Percentiles rank a stretch among this genome's conserved stretches.
Evolutionary conservation across 2,888 invertebrate genomes (phyloP).

Genomic region (Tachystola acroxantha): DNA sequence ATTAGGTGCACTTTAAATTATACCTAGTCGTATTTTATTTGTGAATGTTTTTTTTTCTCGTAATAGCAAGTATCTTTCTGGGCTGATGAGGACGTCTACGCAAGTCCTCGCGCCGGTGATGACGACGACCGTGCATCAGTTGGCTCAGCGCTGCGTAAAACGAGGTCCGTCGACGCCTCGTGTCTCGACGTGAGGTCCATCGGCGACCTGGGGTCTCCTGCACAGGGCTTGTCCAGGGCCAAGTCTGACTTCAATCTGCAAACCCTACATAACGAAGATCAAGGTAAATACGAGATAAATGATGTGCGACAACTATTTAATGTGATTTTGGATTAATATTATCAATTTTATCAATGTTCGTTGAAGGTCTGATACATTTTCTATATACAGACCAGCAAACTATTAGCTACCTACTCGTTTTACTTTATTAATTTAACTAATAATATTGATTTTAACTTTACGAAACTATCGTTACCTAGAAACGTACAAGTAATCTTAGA

Average conservation of each 20-base stretch:
- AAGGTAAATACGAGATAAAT: conserved; percentile 79
- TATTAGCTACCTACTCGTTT: too few species aligned
- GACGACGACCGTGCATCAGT: conserved; percentile 86
- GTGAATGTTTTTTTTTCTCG: too few species aligned
- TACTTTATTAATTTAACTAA: too few species aligned
- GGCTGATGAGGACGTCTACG: conserved; percentile 86
- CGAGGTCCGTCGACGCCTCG: conserved; percentile 93
- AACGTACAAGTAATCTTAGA: background rate
- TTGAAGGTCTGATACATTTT: too few species aligned
- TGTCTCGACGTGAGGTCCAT: conserved; percentile 89
- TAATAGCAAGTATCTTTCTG: conserved; percentile 87
- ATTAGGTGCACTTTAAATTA: too few species aligned
- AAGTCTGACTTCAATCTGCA: conserved; percentile 93
- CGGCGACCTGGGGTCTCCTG: conserved; percentile 80
- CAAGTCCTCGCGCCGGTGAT: conserved; percentile 80
- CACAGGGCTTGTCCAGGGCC: conserved; percentile 85
- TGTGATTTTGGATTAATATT: too few species aligned
- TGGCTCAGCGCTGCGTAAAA: conserved; percentile 89
- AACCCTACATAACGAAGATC: conserved; percentile 82
- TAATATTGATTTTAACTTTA: too few species aligned
- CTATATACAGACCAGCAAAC: too few species aligned
- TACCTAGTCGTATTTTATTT: too few species aligned
- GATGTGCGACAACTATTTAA: too few species aligned
- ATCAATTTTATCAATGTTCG: too few species aligned
- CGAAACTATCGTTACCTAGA: too few species aligned